Conservation (phyloP, 2,797 vertebrate genomes). For the Rhinophrynus dorsalis region DNA sequence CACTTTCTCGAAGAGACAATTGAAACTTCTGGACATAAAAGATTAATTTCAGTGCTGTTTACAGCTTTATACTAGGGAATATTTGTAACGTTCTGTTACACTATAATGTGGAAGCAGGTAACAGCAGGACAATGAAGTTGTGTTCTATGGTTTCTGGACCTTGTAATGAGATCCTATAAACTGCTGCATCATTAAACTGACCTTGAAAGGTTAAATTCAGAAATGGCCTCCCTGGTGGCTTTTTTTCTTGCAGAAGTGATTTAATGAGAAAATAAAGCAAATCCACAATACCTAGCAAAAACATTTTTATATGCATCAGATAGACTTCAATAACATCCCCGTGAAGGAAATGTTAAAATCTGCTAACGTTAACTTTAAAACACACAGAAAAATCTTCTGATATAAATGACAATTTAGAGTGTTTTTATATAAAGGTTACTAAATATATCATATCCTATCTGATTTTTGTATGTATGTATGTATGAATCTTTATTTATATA, state of each 20-base stretch:
- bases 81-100: neutral
- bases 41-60: neutral
- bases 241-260: neutral
- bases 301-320: no score
- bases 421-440: no score
- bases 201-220: constrained; percentile 53
- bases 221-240: neutral
- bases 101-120: neutral
- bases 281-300: no score
- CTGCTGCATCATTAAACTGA: constrained; percentile 48
- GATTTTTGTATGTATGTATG: no score
- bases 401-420: no score
- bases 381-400: no score
- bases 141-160: constrained; percentile 33
- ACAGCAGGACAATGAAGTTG: neutral
- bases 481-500: no score
- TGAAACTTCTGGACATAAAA: neutral
- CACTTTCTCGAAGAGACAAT: no score
- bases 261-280: neutral
- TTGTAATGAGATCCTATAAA: constrained; percentile 51
- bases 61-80: neutral
- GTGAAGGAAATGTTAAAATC: no score
- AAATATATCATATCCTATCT: no score
- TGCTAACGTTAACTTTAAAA: no score
- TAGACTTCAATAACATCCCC: no score